Evolutionary conservation across 2,113 vertebrate genomes (phyloP).

Genomic region (Gracilinanus agilis): DNA sequence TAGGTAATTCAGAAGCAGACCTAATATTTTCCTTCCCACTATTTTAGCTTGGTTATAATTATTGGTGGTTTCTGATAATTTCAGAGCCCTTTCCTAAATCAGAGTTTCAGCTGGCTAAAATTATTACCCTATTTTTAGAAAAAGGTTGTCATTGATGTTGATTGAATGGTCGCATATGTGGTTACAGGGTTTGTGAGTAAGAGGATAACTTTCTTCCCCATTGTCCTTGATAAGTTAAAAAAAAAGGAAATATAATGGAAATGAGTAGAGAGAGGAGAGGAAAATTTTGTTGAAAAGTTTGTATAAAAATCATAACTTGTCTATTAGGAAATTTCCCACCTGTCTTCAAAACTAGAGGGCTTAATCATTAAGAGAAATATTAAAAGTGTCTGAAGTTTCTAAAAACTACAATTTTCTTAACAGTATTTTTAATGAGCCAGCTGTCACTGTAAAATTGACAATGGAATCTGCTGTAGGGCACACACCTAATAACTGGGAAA

Average conservation of each 20-base stretch:
- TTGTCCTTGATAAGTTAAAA: conserved; percentile 12
- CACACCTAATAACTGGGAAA: conserved; percentile 53
- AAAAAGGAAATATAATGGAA: conserved; percentile 28
- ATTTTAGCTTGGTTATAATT: conserved; percentile 25
- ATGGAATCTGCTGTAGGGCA: conserved; percentile 68
- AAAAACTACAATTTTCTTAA: conserved; percentile 30
- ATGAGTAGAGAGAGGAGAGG: not conserved
- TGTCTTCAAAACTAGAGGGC: not conserved
- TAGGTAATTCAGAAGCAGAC: conserved; percentile 35
- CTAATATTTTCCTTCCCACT: conserved; percentile 11
- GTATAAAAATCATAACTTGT: not conserved
- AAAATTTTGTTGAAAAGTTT: conserved; percentile 19
- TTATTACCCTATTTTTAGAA: not conserved
- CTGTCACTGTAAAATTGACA: conserved; percentile 44
- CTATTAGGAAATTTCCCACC: not conserved
- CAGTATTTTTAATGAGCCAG: conserved; percentile 19
- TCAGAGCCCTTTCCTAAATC: conserved; percentile 13
- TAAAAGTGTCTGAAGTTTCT: conserved; percentile 16
- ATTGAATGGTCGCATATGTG: conserved; percentile 18
- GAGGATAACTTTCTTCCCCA: not conserved
- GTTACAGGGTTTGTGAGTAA: conserved; percentile 40
- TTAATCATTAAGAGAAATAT: conserved; percentile 20
- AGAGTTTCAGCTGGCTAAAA: conserved; percentile 2
- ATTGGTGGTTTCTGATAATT: conserved; percentile 46
- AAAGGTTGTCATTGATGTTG: conserved; percentile 17